Base-by-base conservation (phyloP, 2,797 vertebrate species). In the Poeciliopsis gracilis region DNA sequence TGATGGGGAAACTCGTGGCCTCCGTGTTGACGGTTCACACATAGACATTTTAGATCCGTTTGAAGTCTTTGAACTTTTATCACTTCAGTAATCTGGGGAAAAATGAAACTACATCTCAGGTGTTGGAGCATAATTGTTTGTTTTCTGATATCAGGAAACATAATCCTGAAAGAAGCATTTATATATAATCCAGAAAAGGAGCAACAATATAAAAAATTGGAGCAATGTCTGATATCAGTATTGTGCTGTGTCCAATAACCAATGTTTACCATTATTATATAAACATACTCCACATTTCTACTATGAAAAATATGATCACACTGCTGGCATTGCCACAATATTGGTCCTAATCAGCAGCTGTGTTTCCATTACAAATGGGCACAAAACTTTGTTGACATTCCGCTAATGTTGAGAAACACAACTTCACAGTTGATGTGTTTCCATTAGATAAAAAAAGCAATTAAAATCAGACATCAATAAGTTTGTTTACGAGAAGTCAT, bases 1-100 rank as follows among this genome's bases (percentile, higher is more conserved):
- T 45, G 20, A 61, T 11, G 1, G 16, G 9, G 23, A 71, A 51
- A 53, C 67, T 20, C 0, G n/a, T 38, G 5, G 5, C 16, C 59
- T 20, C 25, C 15, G 10, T 85, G 79, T 76, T 76, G 33, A 72
- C 13, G 4, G 49, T 69, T 25, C 18, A 67, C 12, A 71, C 59
- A 55, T 28, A n/a, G 43, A 25, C 47, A 23, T 43, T 28, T 45
- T 28, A 28, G 25, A 28, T 70, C 41, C 16, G 41, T 45, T 7
- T 45, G 41, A 67, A 41, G 20, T 13, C 59, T 66, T 33, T 33
- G 57, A 61, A 16, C 13, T 61, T 66, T 20, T 4, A 36, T 63
- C 59, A 25, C 59, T 8, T 63, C 28, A 63, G 13, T 66, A 18
- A 66, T 25, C 20, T 41, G 33, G 23, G 25, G 63, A 41, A 67